A percentile compares a stretch with the other conserved stretches of the same genome.
phyloP scores from a whole-genome alignment of 1,140 invertebrate species.

The Neoseiulus cucumeris region DNA sequence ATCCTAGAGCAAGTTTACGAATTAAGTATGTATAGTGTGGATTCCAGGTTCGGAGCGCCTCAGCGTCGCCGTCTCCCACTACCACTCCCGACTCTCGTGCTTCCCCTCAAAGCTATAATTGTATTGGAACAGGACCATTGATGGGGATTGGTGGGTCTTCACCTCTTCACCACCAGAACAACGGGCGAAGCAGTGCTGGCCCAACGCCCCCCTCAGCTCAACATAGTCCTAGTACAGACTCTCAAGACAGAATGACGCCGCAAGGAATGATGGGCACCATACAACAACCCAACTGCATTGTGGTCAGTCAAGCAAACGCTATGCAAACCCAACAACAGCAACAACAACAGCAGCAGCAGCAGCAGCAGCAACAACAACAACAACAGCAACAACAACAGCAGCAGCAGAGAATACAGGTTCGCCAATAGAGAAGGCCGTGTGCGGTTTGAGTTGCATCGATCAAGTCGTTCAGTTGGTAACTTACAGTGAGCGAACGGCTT shows the following conservation, averaged over 20 bases:
- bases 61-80: neutral
- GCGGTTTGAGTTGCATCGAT: too few relatives aligned
- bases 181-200: constrained; percentile 4
- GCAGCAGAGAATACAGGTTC: constrained; percentile 7
- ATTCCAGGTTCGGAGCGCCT: neutral
- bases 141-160: constrained; percentile 3
- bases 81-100: constrained; percentile 7
- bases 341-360: neutral
- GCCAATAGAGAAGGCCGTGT: neutral
- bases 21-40: too few relatives aligned
- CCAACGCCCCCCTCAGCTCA: neutral
- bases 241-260: neutral
- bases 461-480: too few relatives aligned
- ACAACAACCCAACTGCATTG: neutral
- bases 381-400: neutral
- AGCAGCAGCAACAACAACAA: constrained; percentile 1
- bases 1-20: too few relatives aligned
- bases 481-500: neutral
- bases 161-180: neutral
- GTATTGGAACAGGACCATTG: neutral
- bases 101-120: constrained; percentile 1
- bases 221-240: neutral
- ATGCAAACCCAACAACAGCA: neutral
- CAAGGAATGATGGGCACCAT: neutral
- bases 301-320: too few relatives aligned